A percentile compares a stretch with the other conserved stretches of the same genome.
Conservation (phyloP, 2,113 vertebrate genomes). For the Microcebus murinus region DNA sequence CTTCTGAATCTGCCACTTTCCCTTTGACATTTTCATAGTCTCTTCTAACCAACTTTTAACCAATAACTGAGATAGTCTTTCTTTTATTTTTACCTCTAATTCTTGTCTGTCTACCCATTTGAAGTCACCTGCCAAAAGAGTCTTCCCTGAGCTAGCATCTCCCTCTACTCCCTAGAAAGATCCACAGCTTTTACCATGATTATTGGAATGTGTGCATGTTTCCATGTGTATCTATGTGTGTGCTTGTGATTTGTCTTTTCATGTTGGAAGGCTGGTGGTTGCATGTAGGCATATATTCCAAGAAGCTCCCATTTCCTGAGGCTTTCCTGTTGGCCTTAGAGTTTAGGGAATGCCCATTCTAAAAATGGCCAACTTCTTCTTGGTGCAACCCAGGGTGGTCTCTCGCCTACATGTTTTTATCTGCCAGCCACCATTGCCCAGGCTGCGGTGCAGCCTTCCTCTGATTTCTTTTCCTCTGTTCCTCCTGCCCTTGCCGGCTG, state of each 20-base stretch:
- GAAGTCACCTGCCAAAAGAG: neutral
- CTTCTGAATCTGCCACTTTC: neutral
- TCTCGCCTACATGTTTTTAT: fast-evolving
- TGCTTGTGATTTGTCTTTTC: neutral
- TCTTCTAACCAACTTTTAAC: neutral
- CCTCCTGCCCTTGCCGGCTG: neutral
- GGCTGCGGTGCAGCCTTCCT: neutral
- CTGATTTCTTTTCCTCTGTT: neutral
- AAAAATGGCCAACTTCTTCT: neutral
- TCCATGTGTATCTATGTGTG: too few relatives aligned
- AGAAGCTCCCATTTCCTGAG: neutral
- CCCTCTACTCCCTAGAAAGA: neutral
- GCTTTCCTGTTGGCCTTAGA: neutral
- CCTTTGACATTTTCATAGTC: neutral
- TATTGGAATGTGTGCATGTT: neutral
- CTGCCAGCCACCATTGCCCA: neutral
- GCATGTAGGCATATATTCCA: neutral
- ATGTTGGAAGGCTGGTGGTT: neutral
- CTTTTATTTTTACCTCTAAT: neutral
- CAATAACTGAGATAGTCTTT: neutral
- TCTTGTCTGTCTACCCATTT: neutral
- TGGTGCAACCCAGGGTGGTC: neutral
- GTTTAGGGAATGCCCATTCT: neutral
- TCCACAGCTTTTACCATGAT: neutral
- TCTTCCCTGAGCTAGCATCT: neutral